phyloP scores from a whole-genome alignment of 1,140 invertebrate genomes.

The Scaptodrosophila lebanonensis region DNA sequence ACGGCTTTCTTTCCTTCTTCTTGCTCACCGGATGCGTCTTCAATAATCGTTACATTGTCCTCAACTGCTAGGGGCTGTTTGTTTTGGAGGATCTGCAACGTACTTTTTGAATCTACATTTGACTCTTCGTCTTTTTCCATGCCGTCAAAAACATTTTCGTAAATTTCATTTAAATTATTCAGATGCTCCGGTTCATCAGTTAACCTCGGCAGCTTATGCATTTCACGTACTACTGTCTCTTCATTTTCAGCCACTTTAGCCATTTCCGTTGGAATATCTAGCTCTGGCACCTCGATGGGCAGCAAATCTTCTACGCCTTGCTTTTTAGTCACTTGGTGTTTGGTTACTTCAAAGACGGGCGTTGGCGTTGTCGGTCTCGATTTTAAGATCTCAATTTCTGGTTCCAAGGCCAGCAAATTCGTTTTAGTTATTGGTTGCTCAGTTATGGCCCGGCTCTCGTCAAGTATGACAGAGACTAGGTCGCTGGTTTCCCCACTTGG shows the following conservation, averaged over 20 bases:
- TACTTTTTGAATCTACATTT: conserved; percentile 1
- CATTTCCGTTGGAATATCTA: background rate
- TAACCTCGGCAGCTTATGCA: conserved; percentile 2
- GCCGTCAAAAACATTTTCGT: conserved; percentile 30
- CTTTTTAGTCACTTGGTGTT: conserved; percentile 60
- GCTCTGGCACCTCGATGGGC: conserved; percentile 24
- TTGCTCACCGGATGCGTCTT: background rate
- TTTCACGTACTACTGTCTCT: background rate
- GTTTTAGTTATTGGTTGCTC: conserved; percentile 52
- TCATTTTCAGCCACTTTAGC: background rate
- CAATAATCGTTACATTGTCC: background rate
- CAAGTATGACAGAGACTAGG: conserved; percentile 45
- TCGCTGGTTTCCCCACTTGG: conserved; percentile 49
- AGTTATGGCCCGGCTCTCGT: conserved; percentile 54
- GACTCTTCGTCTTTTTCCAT: conserved; percentile 4
- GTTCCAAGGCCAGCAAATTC: conserved; percentile 41
- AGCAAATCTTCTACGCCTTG: conserved; percentile 49
- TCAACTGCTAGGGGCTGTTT: conserved; percentile 1
- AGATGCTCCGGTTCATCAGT: background rate
- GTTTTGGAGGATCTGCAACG: background rate
- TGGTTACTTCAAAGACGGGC: conserved; percentile 36
- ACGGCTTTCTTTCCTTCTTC: background rate
- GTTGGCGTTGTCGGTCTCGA: conserved; percentile 7
- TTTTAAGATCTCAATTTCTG: conserved; percentile 31
- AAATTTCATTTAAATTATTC: conserved; percentile 30